Evolutionary conservation across 2,113 vertebrate genomes (phyloP), one percentile per base, ranked within the genome.

Genomic region (Symphodus melops): DNA sequence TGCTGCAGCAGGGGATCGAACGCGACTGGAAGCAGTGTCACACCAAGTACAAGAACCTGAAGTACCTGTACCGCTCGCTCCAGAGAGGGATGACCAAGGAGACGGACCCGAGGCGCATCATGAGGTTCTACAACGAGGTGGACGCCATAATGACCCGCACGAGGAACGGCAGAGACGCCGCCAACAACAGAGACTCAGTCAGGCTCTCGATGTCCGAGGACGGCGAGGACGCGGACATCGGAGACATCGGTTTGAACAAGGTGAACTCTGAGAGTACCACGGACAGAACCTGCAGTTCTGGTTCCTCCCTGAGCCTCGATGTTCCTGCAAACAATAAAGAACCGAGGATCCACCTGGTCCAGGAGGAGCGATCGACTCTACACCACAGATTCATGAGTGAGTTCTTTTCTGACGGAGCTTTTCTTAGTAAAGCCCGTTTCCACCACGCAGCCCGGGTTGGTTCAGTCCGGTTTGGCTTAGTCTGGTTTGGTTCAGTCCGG

Each of bases 11-110:
- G 54, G 95, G 96, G 58, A 95, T 96, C 25, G 95, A 97, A 8
- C 95, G 95, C 10, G 96, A 97, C 92, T 96, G 95, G 95, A 98
- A 97, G 76, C 95, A 97, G 73, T 97, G 95, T 71, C 93, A 91
- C 64, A 96, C 94, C 4, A 97, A 97, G 84, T 96, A 96, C 89
- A 97, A 96, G 84, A 97, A 96, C 87, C 93, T 97, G 58, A 97
- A 97, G 92, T 97, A 96, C 3, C 92, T 97, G 62, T 96, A 97
- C 79, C 94, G 95, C 0, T 93, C 94, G 19, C 91, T 96, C 44
- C 95, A 96, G 71, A 95, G 95, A 59, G 95, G 95, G n/a, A 96
- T 94, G 51, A 83, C 79, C 0, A 94, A 83, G 23, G 94, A 77
- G 25, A 86, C 87, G 0, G 96, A 94, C 82, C 92, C 93, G 16